Evolutionary conservation across 2,113 vertebrate genomes (phyloP).

Genomic region (Amphilophus citrinellus): DNA sequence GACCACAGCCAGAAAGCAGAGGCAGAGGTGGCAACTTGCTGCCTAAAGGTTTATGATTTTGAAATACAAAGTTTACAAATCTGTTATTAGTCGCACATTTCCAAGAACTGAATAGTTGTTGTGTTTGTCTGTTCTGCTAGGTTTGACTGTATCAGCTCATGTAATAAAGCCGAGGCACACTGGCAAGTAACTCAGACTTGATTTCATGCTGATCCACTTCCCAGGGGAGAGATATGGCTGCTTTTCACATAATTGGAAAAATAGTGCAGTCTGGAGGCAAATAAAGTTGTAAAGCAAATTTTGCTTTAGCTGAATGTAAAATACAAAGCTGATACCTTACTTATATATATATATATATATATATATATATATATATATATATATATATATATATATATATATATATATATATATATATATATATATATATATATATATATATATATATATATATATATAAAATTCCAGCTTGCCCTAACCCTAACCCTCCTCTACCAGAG

Average conservation of each 20-base stretch:
- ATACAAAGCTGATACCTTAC: not conserved
- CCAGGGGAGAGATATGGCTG: slow-evolving; percentile 13
- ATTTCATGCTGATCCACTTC: slow-evolving; percentile 31
- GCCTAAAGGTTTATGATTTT: slow-evolving; percentile 1
- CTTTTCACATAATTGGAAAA: slow-evolving; percentile 32
- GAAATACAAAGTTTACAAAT: not conserved
- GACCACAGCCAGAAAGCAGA: not conserved
- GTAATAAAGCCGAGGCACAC: slow-evolving; percentile 10
- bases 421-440: no score
- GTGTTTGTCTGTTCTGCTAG: slow-evolving; percentile 9
- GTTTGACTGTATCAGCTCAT: slow-evolving; percentile 27
- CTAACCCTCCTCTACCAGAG: no score
- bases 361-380: no score
- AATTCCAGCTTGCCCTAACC: no score
- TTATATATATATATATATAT: no score
- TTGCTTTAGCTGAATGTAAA: not conserved
- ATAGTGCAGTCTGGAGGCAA: not conserved
- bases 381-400: no score
- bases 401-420: no score
- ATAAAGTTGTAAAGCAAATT: not conserved
- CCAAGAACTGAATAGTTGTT: slow-evolving; percentile 4
- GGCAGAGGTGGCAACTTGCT: not conserved
- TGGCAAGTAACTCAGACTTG: slow-evolving; percentile 25
- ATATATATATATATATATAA: no score
- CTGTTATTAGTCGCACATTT: not conserved